Base-by-base conservation (phyloP, 2,797 vertebrate genomes). In the Lacerta agilis region DNA sequence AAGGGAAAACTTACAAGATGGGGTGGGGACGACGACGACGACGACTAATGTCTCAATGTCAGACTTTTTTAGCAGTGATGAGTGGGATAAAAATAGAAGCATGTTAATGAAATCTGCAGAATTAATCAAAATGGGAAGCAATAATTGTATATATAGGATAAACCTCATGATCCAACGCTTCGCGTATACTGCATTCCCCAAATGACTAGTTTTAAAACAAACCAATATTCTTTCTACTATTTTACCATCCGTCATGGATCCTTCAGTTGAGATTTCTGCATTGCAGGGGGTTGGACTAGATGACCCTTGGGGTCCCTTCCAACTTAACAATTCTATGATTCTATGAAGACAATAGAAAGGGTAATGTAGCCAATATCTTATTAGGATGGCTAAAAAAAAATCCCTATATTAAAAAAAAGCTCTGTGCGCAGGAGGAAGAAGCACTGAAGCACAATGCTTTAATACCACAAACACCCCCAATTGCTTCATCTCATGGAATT, bases 331-430 rank as follows among this genome's bases (percentile, higher is more conserved):
- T 55, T 55, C 49, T 55, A 55, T 55, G 49, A 55, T 49, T 49
- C 49, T 49, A 49, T 4, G 13, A 0, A 3, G 6, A 43, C 0
- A 61, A 76, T 38, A 90, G 45, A 66, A 80, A 85, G 81, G 71
- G 77, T 87, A 92, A 88, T 83, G 89, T 86, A 90, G 85, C 15
- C 5, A 91, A 88, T n/a, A n/a, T 43, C 33, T 45, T 78, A 78
- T 8, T 1, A 33, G 49, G 27, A 15, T 81, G 45, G 82, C 58
- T 41, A 41, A 41, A 41, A 81, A n/a, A 86, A 86, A 73, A 0
- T 3, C n/a, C 58, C 33, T 41, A 10, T 58, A 38, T 58, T 0
- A 1, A 11, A 4, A 8, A n/a, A 86, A 27, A 49, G 17, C n/a
- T 45, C 18, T 33, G 17, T 86, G 3, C 36, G 23, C 2, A 8